Base-by-base conservation (phyloP, 2,888 invertebrate genomes). In the Xestoiulus laeticollis region DNA sequence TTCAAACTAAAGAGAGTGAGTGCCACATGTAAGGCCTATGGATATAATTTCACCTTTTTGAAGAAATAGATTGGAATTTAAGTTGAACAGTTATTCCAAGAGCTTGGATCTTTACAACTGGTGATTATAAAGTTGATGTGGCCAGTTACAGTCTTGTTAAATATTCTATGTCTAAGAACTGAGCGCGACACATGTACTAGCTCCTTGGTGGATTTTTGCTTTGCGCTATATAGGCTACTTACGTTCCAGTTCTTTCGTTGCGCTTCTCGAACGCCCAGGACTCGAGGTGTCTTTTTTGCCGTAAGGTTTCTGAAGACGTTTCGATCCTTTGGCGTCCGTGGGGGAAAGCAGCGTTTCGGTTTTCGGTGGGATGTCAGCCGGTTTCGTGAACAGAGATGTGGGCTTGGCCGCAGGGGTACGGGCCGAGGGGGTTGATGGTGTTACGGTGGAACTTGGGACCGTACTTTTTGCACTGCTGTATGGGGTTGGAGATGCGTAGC, bases 221-320 rank as follows among this genome's bases (percentile, higher is more conserved):
- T 10, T 16, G 48, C 16, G 48, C 48, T 43, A 43, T 43, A 12
- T 16, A n/a, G 78, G 10, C 14, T 84, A 83, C 87, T 82, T 93
- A 96, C 96, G 93, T 91, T 96, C 95, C 90, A 98, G 93, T 93
- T 98, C 97, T 93, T 97, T 97, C 1, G 97, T 98, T 48, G 97
- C 94, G 91, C 96, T 97, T 90, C 97, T 94, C 44, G 97, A 97
- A 92, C 97, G 94, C 1, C 96, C 96, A 0, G 96, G 96, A 88
- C 96, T 95, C 1, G 87, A 44, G 14, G 94, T 93, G 90, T 95
- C 96, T 92, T 93, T 95, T 89, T 93, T 93, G 87, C 95, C 95
- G 91, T 96, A 96, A 90, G 91, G 91, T 88, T 91, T 92, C 88
- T 91, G 91, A 38, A 90, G 89, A 86, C 92, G 90, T 86, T 90